Conservation (phyloP, 2,888 invertebrate species). For the Hemaris fuciformis region DNA sequence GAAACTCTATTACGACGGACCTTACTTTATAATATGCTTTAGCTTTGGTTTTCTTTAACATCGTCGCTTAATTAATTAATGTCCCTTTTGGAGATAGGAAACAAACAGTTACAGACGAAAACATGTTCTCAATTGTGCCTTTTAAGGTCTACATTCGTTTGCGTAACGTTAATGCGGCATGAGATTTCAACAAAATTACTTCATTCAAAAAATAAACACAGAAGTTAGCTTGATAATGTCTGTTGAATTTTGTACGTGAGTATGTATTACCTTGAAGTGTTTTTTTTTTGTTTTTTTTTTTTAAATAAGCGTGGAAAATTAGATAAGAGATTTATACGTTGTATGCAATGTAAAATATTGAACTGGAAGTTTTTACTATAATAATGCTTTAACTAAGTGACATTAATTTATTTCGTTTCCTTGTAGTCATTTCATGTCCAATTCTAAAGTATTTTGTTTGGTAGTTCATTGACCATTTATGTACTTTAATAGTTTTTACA, state of each 20-base stretch:
- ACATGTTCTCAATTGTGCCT: neutral
- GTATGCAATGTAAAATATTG: neutral
- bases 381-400: too few species aligned
- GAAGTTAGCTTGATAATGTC: constrained; percentile 20
- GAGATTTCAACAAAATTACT: constrained; percentile 18
- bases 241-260: constrained; percentile 15
- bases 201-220: constrained; percentile 27
- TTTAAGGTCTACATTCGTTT: constrained; percentile 4
- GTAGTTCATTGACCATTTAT: too few species aligned
- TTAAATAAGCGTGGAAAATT: neutral
- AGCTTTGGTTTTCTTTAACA: constrained; percentile 37
- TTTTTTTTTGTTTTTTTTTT: neutral
- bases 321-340: neutral
- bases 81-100: constrained; percentile 20
- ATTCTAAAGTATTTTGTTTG: too few species aligned
- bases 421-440: too few species aligned
- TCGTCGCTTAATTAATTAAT: constrained; percentile 44
- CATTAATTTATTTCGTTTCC: too few species aligned
- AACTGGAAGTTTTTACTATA: too few species aligned
- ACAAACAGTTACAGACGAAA: neutral
- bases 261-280: neutral
- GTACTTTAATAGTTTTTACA: too few species aligned
- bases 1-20: constrained; percentile 34
- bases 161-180: neutral
- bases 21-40: constrained; percentile 38